Percentiles rank a stretch among this genome's conserved stretches.
Conservation (phyloP, 2,113 vertebrate genomes). For the Caranx melampygus region DNA sequence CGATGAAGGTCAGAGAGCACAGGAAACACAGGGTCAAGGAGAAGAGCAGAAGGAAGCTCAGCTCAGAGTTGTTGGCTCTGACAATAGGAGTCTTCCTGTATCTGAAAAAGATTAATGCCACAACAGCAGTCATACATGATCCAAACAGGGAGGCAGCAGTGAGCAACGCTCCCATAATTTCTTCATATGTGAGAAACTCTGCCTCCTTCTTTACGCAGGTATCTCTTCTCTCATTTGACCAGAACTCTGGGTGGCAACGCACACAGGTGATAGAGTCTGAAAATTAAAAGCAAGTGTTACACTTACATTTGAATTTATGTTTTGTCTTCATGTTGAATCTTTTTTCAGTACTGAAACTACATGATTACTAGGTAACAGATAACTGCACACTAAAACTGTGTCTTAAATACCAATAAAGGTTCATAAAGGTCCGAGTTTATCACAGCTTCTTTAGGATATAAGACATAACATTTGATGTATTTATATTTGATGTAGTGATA, state of each 20-base stretch:
- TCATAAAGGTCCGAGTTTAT: too few species aligned
- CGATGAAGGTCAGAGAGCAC: slow-evolving; percentile 80
- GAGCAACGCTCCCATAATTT: slow-evolving; percentile 77
- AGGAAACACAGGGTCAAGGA: slow-evolving; percentile 78
- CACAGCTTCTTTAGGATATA: too few species aligned
- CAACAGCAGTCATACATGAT: slow-evolving; percentile 59
- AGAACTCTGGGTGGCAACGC: slow-evolving; percentile 74
- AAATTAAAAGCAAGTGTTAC: slow-evolving; percentile 13
- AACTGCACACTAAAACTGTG: too few species aligned
- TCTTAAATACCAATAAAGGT: too few species aligned
- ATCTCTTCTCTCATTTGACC: slow-evolving; percentile 77
- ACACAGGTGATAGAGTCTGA: slow-evolving; percentile 77
- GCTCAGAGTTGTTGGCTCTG: slow-evolving; percentile 75
- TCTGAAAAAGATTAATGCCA: slow-evolving; percentile 75
- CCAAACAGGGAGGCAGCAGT: slow-evolving; percentile 69
- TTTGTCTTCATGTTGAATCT: not conserved
- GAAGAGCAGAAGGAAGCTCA: slow-evolving; percentile 79
- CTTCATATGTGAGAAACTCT: slow-evolving; percentile 76
- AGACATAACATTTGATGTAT: too few species aligned
- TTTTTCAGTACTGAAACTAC: not conserved
- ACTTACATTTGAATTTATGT: not conserved
- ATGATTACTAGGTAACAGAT: not conserved
- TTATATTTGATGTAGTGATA: too few species aligned
- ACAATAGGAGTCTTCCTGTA: slow-evolving; percentile 77
- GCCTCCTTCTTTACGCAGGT: slow-evolving; percentile 71